A percentile compares a stretch with the other conserved stretches of the same genome.
Evolutionary conservation across 1,140 invertebrate genomes (phyloP).

Genomic region (Bombus picipes): DNA sequence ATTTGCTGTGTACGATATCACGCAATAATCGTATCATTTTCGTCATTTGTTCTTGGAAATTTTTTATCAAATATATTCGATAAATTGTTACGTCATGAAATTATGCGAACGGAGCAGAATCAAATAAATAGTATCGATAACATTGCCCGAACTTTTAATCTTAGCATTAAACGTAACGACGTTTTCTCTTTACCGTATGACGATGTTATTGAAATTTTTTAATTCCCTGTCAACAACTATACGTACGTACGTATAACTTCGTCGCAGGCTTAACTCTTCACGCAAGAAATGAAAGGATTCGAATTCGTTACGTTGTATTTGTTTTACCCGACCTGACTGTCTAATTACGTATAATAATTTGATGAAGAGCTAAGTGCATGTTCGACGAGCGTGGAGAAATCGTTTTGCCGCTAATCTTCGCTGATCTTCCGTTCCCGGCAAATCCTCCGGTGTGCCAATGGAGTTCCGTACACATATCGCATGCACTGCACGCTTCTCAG

Average conservation of each 20-base stretch:
- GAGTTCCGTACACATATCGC: slow-evolving; percentile 24
- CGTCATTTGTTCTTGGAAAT: background rate
- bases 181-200: background rate
- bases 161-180: background rate
- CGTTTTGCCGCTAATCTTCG: slow-evolving; percentile 15
- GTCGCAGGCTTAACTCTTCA: background rate
- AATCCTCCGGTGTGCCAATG: slow-evolving; percentile 21
- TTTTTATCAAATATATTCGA: background rate
- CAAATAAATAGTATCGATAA: background rate
- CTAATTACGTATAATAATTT: slow-evolving; percentile 2
- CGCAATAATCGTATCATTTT: background rate
- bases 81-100: too few species aligned
- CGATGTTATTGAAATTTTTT: background rate
- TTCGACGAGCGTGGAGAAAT: slow-evolving; percentile 23
- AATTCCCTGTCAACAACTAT: too few species aligned
- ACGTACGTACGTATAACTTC: too few species aligned
- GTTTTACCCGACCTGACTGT: background rate
- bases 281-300: background rate
- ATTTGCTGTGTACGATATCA: background rate
- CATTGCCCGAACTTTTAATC: background rate
- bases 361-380: background rate
- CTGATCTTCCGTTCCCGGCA: slow-evolving; percentile 26
- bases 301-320: background rate
- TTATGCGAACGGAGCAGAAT: too few species aligned
- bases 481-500: slow-evolving; percentile 11